Conservation (phyloP, 1,140 invertebrate species). For the Pogonomyrmex californicus region DNA sequence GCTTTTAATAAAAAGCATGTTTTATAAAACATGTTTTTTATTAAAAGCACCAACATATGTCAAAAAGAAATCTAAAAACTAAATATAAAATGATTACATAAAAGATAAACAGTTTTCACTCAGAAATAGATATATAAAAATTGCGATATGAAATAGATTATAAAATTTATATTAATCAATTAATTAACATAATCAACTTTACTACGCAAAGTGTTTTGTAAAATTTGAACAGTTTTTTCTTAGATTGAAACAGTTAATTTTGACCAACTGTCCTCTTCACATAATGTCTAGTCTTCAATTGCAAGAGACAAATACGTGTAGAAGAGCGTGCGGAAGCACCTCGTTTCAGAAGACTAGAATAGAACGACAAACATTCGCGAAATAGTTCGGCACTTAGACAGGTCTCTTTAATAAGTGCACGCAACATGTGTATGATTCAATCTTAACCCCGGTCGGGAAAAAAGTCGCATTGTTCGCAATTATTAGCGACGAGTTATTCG, state of each 20-base stretch:
- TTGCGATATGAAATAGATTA: background rate
- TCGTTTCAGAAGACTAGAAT: slow-evolving; percentile 62
- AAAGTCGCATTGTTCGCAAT: slow-evolving; percentile 3
- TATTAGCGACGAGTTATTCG: background rate
- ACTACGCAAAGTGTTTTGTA: background rate
- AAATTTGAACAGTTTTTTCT: background rate
- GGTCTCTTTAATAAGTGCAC: slow-evolving; percentile 29
- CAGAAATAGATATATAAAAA: background rate
- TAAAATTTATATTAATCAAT: background rate
- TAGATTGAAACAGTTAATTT: background rate
- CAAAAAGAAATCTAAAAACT: background rate
- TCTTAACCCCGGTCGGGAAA: background rate
- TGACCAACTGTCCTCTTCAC: background rate
- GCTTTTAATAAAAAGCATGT: background rate
- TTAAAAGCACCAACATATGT: background rate
- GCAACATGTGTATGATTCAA: background rate
- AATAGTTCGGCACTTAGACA: slow-evolving; percentile 30
- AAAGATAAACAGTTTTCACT: background rate
- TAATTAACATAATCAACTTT: too few relatives aligned
- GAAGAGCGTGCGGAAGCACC: slow-evolving; percentile 22
- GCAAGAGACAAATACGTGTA: slow-evolving; percentile 57
- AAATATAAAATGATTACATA: background rate
- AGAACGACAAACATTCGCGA: slow-evolving; percentile 50
- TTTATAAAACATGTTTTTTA: background rate
- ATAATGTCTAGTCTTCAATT: slow-evolving; percentile 31